Conservation (phyloP, 2,113 vertebrate species). For the Neopipo cinnamomea region DNA sequence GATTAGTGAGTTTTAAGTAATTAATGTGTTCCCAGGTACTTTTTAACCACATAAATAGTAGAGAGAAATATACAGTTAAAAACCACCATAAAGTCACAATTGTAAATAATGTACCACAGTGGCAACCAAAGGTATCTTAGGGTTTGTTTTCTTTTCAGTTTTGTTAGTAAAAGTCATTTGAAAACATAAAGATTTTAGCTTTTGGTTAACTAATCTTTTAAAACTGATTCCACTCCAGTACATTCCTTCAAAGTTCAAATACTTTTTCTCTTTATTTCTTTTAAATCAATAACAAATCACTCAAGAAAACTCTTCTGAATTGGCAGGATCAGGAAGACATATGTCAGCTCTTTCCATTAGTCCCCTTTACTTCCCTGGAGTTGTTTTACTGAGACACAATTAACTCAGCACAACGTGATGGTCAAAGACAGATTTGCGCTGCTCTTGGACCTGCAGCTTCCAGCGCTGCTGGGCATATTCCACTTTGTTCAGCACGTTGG, state of each 20-base stretch:
- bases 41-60: slow-evolving; percentile 42
- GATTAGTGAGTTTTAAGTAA: slow-evolving; percentile 34
- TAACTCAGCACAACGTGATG: slow-evolving; percentile 97
- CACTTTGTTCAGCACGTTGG: slow-evolving; percentile 96
- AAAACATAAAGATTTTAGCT: slow-evolving; percentile 54
- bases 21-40: slow-evolving; percentile 33
- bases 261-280: not conserved
- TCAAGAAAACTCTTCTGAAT: slow-evolving; percentile 19
- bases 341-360: slow-evolving; percentile 32
- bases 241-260: slow-evolving; percentile 36
- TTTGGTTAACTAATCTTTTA: slow-evolving; percentile 56
- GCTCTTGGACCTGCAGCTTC: slow-evolving; percentile 97
- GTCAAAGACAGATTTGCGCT: slow-evolving; percentile 97
- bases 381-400: slow-evolving; percentile 1
- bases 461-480: slow-evolving; percentile 97
- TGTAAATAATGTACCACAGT: slow-evolving; percentile 54
- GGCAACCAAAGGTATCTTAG: slow-evolving; percentile 33
- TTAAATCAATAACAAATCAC: slow-evolving; percentile 24
- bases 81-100: slow-evolving; percentile 63
- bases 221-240: slow-evolving; percentile 41
- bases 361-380: not conserved
- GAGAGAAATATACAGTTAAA: slow-evolving; percentile 69
- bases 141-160: slow-evolving; percentile 44
- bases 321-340: slow-evolving; percentile 52
- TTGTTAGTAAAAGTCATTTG: slow-evolving; percentile 69